These are phyloP conservation scores for Sebastes nivosus DNA, from an alignment of 2,797 vertebrate genomes.

Conservation along the genomic window DNA sequence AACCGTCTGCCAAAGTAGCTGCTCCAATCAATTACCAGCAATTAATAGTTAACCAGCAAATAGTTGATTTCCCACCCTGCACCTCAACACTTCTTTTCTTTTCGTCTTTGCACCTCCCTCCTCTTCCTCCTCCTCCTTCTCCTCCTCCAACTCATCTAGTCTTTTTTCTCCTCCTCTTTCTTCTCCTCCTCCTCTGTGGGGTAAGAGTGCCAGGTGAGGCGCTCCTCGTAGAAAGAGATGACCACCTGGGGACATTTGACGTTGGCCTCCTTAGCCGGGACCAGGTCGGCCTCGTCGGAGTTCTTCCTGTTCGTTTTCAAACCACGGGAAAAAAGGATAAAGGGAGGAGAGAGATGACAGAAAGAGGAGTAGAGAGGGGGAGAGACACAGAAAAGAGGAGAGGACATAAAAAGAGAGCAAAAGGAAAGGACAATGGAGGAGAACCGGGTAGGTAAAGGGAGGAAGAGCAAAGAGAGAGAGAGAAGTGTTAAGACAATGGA, in stretches of 20 bases:
- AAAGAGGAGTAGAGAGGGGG: not conserved
- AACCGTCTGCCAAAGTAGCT: conserved; percentile 36
- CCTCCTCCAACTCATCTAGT: conserved; percentile 47
- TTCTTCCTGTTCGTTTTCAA: conserved; percentile 86
- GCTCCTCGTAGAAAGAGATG: conserved; percentile 98
- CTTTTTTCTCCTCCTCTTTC: conserved; percentile 96
- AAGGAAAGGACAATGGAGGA: not conserved
- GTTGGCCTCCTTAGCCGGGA: conserved; percentile 95
- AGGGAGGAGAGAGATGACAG: not conserved
- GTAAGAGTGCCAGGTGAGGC: conserved; percentile 98
- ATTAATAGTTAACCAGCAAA: conserved; percentile 20
- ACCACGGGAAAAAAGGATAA: not conserved
- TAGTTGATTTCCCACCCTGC: conserved; percentile 51
- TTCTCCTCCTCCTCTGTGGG: conserved; percentile 97
- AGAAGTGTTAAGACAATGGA: not conserved
- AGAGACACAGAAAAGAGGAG: not conserved
- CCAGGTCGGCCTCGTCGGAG: conserved; percentile 96
- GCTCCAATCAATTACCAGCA: conserved; percentile 22
- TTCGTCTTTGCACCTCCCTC: not conserved
- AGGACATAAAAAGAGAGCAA: not conserved
- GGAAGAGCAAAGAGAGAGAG: not conserved
- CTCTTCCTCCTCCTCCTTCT: not conserved
- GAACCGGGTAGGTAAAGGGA: not conserved
- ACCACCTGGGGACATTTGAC: conserved; percentile 96
- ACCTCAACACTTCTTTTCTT: conserved; percentile 1